Evolutionary conservation across 2,797 vertebrate genomes (phyloP), one percentile per base, ranked within the genome.

Genomic region (Urosaurus nigricauda): DNA sequence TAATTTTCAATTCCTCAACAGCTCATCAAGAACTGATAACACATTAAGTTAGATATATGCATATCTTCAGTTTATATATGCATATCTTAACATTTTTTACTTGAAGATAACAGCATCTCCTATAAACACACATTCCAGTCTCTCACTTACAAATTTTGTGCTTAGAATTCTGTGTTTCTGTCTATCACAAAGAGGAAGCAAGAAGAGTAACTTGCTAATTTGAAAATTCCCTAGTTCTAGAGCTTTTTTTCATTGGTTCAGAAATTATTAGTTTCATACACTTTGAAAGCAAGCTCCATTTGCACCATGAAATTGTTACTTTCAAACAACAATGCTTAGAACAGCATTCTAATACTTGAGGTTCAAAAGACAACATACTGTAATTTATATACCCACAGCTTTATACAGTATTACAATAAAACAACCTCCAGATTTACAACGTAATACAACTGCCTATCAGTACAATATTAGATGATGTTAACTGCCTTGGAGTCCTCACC

Each of bases 111-210:
- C n/a, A 56, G 14, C 35, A 75, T 37, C 83, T 85, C 53, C 14
- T 32, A 32, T 43, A 40, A 35, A 24, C 29, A 13, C 2, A 3
- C 9, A 37, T 58, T 35, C 74, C 51, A 6, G 70, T 56, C 68
- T 70, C 43, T 29, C 63, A 68, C 29, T 75, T 91, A 77, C 86
- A 82, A 47, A 74, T 17, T 68, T 86, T 1, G 0, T 51, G 70
- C 82, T 37, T 37, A 60, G 16, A 58, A 60, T 73, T 83, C 73
- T 29, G 11, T 89, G 89, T 68, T 83, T 87, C 93, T 94, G 92
- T 83, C 85, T 93, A 93, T 83, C 81, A 21, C 21, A n/a, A 8
- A 19, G 2, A 29, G n/a, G 19, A 13, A 56, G 9, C 12, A 37
- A 73, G 29, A 73, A 35, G 35, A 53, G 63, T 16, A 51, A n/a